phyloP scores from a whole-genome alignment of 1,140 invertebrate genomes.

The Babylonia areolata region DNA sequence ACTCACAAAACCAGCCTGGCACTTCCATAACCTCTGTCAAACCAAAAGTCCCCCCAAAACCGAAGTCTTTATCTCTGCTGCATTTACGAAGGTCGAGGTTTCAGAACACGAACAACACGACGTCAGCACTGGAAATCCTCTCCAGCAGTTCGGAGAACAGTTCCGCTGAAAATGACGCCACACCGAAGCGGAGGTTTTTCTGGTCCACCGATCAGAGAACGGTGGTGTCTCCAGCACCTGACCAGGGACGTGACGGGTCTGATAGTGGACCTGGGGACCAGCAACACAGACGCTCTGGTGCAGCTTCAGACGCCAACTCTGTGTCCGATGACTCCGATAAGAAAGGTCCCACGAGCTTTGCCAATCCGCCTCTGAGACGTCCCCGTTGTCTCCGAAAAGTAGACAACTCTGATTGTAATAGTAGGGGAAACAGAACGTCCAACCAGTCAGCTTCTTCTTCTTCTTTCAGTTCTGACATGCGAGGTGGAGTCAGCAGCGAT shows the following conservation, averaged over 20 bases:
- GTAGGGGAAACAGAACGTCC: not conserved
- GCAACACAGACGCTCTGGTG: not conserved
- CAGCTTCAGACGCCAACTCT: not conserved
- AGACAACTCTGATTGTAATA: not conserved
- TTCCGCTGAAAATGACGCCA: not conserved
- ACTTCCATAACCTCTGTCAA: not conserved
- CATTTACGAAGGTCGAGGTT: not conserved
- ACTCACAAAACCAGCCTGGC: not conserved
- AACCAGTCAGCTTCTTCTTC: too few species aligned
- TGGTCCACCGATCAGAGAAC: not conserved
- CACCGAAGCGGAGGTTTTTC: not conserved
- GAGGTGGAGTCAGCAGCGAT: not conserved
- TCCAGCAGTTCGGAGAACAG: slow-evolving; percentile 16
- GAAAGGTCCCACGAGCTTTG: not conserved
- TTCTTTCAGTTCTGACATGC: not conserved
- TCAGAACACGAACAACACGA: not conserved
- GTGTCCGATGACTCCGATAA: not conserved
- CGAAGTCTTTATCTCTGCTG: not conserved
- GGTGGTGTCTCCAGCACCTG: not conserved
- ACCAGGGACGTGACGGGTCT: not conserved
- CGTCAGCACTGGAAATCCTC: not conserved
- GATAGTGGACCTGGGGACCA: not conserved
- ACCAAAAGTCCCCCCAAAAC: not conserved
- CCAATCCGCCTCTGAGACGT: not conserved
- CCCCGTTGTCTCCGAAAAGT: not conserved